Evolutionary conservation across 2,113 vertebrate species (phyloP).

Genomic region (Trachemys scripta): DNA sequence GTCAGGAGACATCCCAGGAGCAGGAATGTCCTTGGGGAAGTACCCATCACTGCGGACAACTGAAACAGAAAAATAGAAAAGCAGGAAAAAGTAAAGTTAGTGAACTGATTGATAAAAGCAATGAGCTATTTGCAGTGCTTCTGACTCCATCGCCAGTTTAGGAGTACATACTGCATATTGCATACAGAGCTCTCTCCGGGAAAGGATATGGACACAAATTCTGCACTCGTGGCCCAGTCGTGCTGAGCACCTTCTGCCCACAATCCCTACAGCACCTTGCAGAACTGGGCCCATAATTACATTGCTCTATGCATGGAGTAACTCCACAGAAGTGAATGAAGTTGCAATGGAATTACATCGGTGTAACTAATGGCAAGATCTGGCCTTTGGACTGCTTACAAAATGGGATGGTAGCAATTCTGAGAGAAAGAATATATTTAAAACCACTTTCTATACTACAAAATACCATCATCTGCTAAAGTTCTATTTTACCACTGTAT

Average conservation of each 20-base stretch:
- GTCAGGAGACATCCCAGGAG: slow-evolving; percentile 83
- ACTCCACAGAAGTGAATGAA: fast-evolving
- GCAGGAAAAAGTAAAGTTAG: background rate
- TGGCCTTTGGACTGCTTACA: background rate
- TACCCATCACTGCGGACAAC: slow-evolving; percentile 83
- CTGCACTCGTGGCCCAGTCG: background rate
- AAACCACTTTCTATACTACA: background rate
- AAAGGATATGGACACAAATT: background rate
- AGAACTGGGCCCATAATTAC: fast-evolving
- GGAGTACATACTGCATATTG: background rate
- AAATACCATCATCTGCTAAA: background rate
- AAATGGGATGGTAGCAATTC: background rate
- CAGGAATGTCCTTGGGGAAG: slow-evolving; percentile 71
- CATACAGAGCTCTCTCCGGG: background rate
- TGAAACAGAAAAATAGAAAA: slow-evolving; percentile 74
- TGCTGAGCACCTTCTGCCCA: background rate
- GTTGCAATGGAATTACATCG: background rate
- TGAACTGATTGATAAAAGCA: background rate
- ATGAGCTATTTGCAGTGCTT: background rate
- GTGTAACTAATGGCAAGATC: background rate
- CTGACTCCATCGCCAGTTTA: background rate
- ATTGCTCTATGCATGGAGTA: fast-evolving
- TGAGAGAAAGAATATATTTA: background rate
- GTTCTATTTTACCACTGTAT: slow-evolving; percentile 48
- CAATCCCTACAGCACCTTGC: background rate